Evolutionary conservation across 2,113 vertebrate genomes (phyloP), one percentile per base, ranked within the genome.

Genomic region (mouse (Mus musculus)): DNA sequence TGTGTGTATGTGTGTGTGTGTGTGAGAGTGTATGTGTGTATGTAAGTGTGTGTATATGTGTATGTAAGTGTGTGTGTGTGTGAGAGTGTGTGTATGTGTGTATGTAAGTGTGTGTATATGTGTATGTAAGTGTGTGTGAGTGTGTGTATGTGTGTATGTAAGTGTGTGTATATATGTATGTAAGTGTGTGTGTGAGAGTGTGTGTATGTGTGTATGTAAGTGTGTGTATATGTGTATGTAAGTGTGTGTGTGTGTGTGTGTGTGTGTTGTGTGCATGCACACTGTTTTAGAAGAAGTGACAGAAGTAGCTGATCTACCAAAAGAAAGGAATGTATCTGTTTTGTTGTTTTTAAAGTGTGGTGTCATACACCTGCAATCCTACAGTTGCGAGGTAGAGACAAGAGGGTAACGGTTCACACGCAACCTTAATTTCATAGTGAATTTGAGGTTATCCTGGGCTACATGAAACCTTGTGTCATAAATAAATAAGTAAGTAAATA

Each of bases 311-410:
- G 49, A 56, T 67, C 75, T 89, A 78, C 22, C 63, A 78, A 92
- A 95, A 78, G 93, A 71, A 94, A 94, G 78, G 93, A 63, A 71
- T 88, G 26, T 88, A 91, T 94, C 90, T 93, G 90, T 71, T 89
- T 80, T 52, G 71, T 59, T 95, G 28, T 16, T 20, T 71, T 26
- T 26, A 39, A 71, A 71, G 85, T n/a, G 22, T 71, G 42, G 19
- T 24, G 20, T 22, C 46, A 24, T 19, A 36, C 20, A 36, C 33
- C 33, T 88, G 49, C 7, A 56, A 39, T 54, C 67, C 46, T 22
- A 72, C 9, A 72, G 33, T 56, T 88, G 49, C 22, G 49, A 71
- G 10, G 28, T 36, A 36, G 85, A 88, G 9, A 22, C 36, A 26
- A 5, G 19, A n/a, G 7, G 67, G 14, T n/a, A 36, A 49, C 30